Evolutionary conservation across 2,797 vertebrate genomes (phyloP).

Genomic region (Crypturellus tataupa): DNA sequence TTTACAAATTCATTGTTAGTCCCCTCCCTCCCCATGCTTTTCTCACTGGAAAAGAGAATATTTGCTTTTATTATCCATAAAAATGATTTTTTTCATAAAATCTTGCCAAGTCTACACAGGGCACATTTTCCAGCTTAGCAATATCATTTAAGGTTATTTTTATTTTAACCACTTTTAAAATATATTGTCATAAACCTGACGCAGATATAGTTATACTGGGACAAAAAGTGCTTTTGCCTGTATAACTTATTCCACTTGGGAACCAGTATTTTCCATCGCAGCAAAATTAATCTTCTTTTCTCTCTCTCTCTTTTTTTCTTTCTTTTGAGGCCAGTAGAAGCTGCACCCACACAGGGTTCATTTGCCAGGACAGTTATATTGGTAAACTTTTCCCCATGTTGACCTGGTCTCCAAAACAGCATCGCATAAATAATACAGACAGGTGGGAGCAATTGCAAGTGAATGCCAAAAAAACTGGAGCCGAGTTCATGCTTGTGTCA

Average conservation of each 20-base stretch:
- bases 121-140: background rate
- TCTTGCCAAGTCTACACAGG: background rate
- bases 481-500: conserved; percentile 61
- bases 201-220: background rate
- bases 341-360: conserved; percentile 17
- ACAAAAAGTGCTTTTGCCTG: background rate
- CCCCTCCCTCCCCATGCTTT: background rate
- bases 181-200: background rate
- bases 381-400: conserved; percentile 51
- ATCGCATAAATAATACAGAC: conserved; percentile 52
- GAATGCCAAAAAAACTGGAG: conserved; percentile 38
- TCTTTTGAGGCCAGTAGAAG: background rate
- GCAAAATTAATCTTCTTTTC: background rate
- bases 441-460: conserved; percentile 47
- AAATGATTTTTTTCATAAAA: background rate
- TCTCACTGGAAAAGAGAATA: background rate
- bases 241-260: background rate
- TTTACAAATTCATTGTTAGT: background rate
- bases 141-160: background rate
- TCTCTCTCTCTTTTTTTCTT: background rate
- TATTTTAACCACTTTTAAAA: background rate
- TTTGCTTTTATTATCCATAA: background rate
- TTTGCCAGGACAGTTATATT: conserved; percentile 13
- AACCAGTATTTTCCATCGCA: background rate
- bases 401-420: conserved; percentile 54